Base-by-base conservation (phyloP, 2,113 vertebrate genomes). In the Plotosus lineatus region DNA sequence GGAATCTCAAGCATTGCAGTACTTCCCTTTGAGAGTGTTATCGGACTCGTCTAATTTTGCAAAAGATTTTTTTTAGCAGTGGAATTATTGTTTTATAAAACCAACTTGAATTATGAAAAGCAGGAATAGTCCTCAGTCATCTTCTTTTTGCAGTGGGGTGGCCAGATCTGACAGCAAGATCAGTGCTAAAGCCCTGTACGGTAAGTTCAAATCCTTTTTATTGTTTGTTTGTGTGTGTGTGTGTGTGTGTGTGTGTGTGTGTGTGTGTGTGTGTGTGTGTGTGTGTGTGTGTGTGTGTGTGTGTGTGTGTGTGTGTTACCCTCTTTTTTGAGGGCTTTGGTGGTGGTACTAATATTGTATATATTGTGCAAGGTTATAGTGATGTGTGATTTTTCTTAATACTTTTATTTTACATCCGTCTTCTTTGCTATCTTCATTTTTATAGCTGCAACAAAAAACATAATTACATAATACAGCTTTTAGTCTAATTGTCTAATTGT, bases 121-220 rank as follows among this genome's bases (percentile, higher is more conserved):
- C 75, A 84, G 87, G 68, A 87, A 85, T 60, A 88, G 76, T 92
- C 90, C 91, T 79, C 74, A 85, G 19, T 51, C 87, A 69, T 85
- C 89, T 66, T 89, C 86, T 91, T 85, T 86, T 89, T 91, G 86
- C 90, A 94, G 93, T 90, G 93, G 92, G 77, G 91, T 93, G 91
- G 90, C 91, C 82, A 88, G 92, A 87, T 93, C 93, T 21, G 91
- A 94, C 90, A 94, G 93, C 92, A 94, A 91, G 89, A 82, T 93
- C 84, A 94, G 92, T 78, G 93, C 93, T 86, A 94, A 94, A 91
- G 92, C 93, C 85, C 90, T 94, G 46, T 94, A 92, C 1, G 93
- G 93, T 94, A 87, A 92, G 92, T 46, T 15, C 69, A 65, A 50
- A n/a, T 38, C 11, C 31, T 36, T 1, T 0, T 12, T 23, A 21